Conservation (phyloP, 2,113 vertebrate species). For the Cisticola juncidis region DNA sequence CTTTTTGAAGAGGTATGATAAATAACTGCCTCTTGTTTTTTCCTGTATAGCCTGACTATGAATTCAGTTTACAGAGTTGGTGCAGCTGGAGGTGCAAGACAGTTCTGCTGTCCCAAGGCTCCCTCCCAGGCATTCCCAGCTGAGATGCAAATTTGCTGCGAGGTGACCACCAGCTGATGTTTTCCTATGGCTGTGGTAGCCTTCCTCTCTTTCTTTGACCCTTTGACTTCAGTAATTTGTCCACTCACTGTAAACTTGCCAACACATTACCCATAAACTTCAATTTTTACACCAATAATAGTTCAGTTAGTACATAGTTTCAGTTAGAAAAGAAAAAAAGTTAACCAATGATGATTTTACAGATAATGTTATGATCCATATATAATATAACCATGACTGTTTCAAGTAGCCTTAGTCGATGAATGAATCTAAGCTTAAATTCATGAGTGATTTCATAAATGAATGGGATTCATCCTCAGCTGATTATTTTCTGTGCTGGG, state of each 20-base stretch:
- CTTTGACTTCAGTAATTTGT: neutral
- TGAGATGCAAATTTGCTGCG: neutral
- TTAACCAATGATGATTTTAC: neutral
- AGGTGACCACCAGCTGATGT: neutral
- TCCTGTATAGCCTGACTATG: conserved; percentile 47
- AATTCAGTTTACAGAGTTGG: conserved; percentile 54
- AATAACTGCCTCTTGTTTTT: conserved; percentile 66
- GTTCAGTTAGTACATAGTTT: neutral
- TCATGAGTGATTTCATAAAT: neutral
- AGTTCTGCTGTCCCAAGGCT: neutral
- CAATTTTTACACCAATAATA: neutral
- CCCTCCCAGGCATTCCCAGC: neutral
- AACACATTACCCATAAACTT: neutral
- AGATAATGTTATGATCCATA: neutral
- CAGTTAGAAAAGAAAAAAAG: neutral
- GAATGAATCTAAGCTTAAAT: neutral
- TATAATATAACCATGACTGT: neutral
- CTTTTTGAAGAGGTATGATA: conserved; percentile 54
- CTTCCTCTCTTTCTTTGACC: neutral
- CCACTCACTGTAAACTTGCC: neutral
- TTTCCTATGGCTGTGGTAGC: neutral
- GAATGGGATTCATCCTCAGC: neutral
- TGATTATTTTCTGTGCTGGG: neutral
- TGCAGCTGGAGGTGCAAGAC: conserved; percentile 1
- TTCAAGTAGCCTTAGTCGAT: neutral